These are phyloP conservation scores for Eudasyphora cyanicolor DNA, from an alignment of 2,888 invertebrate species.

Conservation along the genomic window DNA sequence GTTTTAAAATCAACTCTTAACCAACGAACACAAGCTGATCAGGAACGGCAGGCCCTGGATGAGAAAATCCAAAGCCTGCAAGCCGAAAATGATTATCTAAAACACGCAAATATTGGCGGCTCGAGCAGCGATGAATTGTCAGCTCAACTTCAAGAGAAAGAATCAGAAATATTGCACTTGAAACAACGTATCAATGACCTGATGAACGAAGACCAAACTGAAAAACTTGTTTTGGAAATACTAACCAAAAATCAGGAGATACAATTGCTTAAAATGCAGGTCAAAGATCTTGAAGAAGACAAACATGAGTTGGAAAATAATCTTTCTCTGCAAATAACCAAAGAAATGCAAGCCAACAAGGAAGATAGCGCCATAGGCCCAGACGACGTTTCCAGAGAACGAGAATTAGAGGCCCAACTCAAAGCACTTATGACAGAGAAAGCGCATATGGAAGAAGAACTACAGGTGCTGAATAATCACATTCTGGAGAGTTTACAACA, in stretches of 20 bases:
- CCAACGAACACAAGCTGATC: slow-evolving; percentile 1
- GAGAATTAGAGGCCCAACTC: slow-evolving; percentile 70
- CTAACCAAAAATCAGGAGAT: slow-evolving; percentile 79
- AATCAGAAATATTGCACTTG: slow-evolving; percentile 76
- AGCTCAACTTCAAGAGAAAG: slow-evolving; percentile 75
- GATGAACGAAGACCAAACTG: slow-evolving; percentile 79
- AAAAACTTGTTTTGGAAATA: slow-evolving; percentile 78
- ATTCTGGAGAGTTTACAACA: slow-evolving; percentile 75
- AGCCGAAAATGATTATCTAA: slow-evolving; percentile 68
- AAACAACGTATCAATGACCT: slow-evolving; percentile 79
- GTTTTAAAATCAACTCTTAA: slow-evolving; percentile 26
- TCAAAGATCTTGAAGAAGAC: slow-evolving; percentile 79
- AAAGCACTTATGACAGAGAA: slow-evolving; percentile 73
- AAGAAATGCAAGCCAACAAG: slow-evolving; percentile 68
- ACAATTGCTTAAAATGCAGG: slow-evolving; percentile 78
- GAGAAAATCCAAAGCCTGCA: slow-evolving; percentile 70
- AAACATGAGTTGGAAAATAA: slow-evolving; percentile 79
- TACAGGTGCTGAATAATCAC: slow-evolving; percentile 78
- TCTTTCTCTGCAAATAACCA: slow-evolving; percentile 71
- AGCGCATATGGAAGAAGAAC: slow-evolving; percentile 77
- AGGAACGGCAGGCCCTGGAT: slow-evolving; percentile 34
- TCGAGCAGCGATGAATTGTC: slow-evolving; percentile 70
- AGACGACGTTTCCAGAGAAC: slow-evolving; percentile 25
- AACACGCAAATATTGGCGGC: slow-evolving; percentile 55
- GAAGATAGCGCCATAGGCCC: slow-evolving; percentile 40